A percentile compares a stretch with the other conserved stretches of the same genome.
phyloP scores from a whole-genome alignment of 2,888 invertebrate species.

The Yponomeuta evonymella region DNA sequence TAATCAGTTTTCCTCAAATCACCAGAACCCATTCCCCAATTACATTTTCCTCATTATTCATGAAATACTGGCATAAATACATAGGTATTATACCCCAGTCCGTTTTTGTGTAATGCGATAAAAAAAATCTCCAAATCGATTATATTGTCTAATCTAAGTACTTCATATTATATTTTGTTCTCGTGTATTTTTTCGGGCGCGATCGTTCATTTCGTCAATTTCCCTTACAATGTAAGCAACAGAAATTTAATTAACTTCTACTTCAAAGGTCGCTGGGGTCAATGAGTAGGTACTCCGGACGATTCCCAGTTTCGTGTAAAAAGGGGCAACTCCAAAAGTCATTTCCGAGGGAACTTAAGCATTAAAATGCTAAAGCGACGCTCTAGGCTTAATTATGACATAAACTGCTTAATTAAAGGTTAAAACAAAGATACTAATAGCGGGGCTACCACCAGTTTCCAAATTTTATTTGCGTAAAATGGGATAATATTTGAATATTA shows the following conservation, averaged over 20 bases:
- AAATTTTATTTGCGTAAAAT: too few species aligned
- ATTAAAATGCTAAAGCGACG: slow-evolving; percentile 46
- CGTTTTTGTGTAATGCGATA: too few species aligned
- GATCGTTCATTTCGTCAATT: slow-evolving; percentile 45
- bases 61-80: too few species aligned
- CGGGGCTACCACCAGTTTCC: too few species aligned
- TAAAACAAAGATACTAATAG: slow-evolving; percentile 22
- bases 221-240: slow-evolving; percentile 58
- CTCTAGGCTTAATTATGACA: slow-evolving; percentile 47
- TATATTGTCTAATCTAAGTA: too few species aligned
- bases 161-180: not conserved
- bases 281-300: slow-evolving; percentile 41
- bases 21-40: too few species aligned
- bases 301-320: slow-evolving; percentile 51
- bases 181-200: slow-evolving; percentile 30
- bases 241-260: slow-evolving; percentile 66
- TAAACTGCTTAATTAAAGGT: slow-evolving; percentile 51
- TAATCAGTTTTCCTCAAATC: too few species aligned
- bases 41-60: too few species aligned
- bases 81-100: too few species aligned
- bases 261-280: slow-evolving; percentile 60
- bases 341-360: slow-evolving; percentile 38
- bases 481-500: too few species aligned
- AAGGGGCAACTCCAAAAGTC: slow-evolving; percentile 49
- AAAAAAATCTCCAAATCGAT: too few species aligned